Base-by-base conservation (phyloP, 2,797 vertebrate genomes). In the Microcaecilia unicolor region DNA sequence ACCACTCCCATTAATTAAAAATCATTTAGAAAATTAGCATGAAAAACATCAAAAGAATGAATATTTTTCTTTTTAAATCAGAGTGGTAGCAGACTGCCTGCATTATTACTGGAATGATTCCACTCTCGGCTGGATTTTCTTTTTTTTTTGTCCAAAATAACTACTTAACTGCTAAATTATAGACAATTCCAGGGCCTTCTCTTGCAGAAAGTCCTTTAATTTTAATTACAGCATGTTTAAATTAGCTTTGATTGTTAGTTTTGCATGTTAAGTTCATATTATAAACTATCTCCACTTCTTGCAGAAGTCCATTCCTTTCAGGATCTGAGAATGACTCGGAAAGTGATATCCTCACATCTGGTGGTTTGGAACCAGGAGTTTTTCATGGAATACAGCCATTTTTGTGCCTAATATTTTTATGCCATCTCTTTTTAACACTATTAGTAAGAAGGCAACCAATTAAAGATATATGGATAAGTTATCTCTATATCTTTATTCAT, bases 1-100 rank as follows among this genome's bases (percentile, higher is more conserved):
- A 53, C 52, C 18, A 36, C 52, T 48, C 51, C 58, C 37, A 18
- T 43, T 69, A 71, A 75, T 67, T 61, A 64, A 69, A 74, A 68
- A 46, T 57, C 56, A 65, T 61, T 65, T 67, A 65, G 54, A 53
- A 72, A 48, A 65, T 77, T 61, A 62, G 38, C 24, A n/a, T 1
- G 21, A 37, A 39, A 54, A 24, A 31, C 37, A 39, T 38, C 42
- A 31, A 62, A 62, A 55, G 51, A 48, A 58, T 44, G 16, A 35
- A 46, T 34, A 58, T 33, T 28, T 21, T 45, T 42, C 48, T 14
- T 30, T 25, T 51, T 17, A 1, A 48, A 42, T 33, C 53, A 4
- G 24, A 44, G 50, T 54, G 46, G 58, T 51, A 55, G 47, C 48
- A 45, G n/a, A n/a, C n/a, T n/a, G n/a, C n/a, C n/a, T n/a, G 1